A percentile compares a stretch with the other conserved stretches of the same genome.
Evolutionary conservation across 2,797 vertebrate genomes (phyloP).

Genomic region (Arremon brunneinucha): DNA sequence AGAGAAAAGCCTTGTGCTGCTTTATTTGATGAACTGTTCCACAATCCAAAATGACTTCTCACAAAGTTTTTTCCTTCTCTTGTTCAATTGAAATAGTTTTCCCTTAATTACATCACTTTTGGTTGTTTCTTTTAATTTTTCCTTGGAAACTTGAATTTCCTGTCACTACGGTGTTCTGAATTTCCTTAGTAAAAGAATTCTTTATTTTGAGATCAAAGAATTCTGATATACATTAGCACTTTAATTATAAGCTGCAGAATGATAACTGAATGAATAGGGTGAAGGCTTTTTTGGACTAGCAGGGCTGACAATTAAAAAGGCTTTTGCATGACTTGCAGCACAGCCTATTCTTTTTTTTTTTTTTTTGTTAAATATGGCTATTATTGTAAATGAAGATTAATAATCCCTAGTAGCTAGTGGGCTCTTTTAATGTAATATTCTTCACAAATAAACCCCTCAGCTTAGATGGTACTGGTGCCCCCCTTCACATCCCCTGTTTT

Average conservation of each 20-base stretch:
- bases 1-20: not conserved
- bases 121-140: conserved; percentile 8
- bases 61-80: not conserved
- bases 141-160: not conserved
- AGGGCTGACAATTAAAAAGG: conserved; percentile 39
- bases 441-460: conserved; percentile 19
- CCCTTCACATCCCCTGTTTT: not conserved
- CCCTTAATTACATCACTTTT: not conserved
- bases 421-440: conserved; percentile 26
- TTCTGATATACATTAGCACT: conserved; percentile 7
- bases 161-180: not conserved
- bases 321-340: conserved; percentile 1
- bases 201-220: conserved; percentile 62
- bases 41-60: not conserved
- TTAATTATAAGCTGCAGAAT: not conserved
- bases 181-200: conserved; percentile 15
- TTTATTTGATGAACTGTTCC: not conserved
- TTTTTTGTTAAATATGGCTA: conserved; percentile 39
- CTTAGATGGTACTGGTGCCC: not conserved
- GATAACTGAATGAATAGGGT: not conserved
- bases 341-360: conserved; percentile 16
- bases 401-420: conserved; percentile 68
- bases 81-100: not conserved
- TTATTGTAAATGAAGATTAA: conserved; percentile 62
- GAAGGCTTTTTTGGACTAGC: not conserved